Evolutionary conservation across 2,797 vertebrate genomes (phyloP), one percentile per base, ranked within the genome.

Genomic region (Cercopithecus hamlyni): DNA sequence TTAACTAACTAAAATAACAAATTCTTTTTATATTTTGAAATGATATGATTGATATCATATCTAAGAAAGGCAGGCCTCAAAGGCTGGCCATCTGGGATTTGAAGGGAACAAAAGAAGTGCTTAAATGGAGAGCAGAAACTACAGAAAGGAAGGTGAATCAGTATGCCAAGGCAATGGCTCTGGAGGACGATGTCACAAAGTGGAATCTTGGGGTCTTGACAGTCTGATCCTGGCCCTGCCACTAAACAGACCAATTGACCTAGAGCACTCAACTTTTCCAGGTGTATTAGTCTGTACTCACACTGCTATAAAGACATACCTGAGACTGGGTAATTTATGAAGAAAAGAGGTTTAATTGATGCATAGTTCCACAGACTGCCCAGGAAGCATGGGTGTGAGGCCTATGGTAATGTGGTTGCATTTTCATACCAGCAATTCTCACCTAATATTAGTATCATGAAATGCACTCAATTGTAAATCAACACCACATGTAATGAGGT

Each of bases 21-120:
- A 95, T 43, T 75, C 67, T 43, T 86, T 96, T 95, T 85, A 39
- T 41, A 96, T 85, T 93, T 88, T 57, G 2, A 52, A 73, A 30
- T 77, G 26, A 90, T 79, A n/a, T 27, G 13, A 43, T n/a, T 92
- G 30, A 82, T 75, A 83, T 58, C 50, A 84, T 85, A 75, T 85
- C 88, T 67, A 96, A 95, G 64, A 93, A 92, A 90, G 45, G 30
- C 13, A 70, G 11, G 33, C 39, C 45, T 90, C 50, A 89, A 73
- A 94, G 72, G 27, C 45, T 52, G 22, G 55, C 22, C 83, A 72
- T 72, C 41, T 92, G 36, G 75, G 79, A 79, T 70, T 90, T 55
- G 43, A 85, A 26, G 58, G 24, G 43, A 9, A 33, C 67, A n/a
- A 33, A 83, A 33, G 27, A 17, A 79, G 48, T 67, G 67, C 75